These are phyloP conservation scores for Xerus inauris DNA, from an alignment of 2,113 vertebrate species.

Conservation along the genomic window DNA sequence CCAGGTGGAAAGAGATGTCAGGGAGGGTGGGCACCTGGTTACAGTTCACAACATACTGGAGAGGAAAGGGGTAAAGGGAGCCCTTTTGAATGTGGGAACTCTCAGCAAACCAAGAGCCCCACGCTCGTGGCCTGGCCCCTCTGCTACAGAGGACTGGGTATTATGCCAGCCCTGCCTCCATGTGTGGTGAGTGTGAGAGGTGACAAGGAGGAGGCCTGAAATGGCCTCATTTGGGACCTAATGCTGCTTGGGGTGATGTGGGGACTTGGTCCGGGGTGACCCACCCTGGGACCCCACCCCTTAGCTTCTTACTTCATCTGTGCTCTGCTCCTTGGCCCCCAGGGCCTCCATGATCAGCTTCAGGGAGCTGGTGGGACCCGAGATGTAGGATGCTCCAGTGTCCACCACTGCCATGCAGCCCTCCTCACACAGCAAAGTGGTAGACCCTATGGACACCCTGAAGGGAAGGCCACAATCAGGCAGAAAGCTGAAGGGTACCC, in stretches of 20 bases:
- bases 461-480: background rate
- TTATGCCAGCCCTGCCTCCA: too few relatives aligned
- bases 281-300: background rate
- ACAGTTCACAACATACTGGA: constrained; percentile 94
- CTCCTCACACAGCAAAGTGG: constrained; percentile 91
- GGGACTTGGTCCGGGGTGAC: fast-evolving
- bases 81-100: background rate
- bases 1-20: constrained; percentile 94
- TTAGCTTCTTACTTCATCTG: constrained; percentile 88
- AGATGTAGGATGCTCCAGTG: constrained; percentile 95
- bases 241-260: background rate
- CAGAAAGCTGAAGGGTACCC: background rate
- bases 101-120: background rate
- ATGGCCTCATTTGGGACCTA: background rate
- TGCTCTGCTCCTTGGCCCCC: constrained; percentile 90
- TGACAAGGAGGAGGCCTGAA: background rate
- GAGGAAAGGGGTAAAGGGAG: background rate
- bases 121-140: background rate
- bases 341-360: constrained; percentile 91
- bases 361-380: constrained; percentile 92
- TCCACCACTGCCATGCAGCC: constrained; percentile 94
- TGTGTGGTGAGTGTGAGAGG: background rate
- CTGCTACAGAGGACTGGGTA: background rate
- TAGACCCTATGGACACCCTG: constrained; percentile 92
- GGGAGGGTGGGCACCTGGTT: constrained; percentile 91